Conservation (phyloP, 2,113 vertebrate genomes). For the Epinephelus cyanopodus region DNA sequence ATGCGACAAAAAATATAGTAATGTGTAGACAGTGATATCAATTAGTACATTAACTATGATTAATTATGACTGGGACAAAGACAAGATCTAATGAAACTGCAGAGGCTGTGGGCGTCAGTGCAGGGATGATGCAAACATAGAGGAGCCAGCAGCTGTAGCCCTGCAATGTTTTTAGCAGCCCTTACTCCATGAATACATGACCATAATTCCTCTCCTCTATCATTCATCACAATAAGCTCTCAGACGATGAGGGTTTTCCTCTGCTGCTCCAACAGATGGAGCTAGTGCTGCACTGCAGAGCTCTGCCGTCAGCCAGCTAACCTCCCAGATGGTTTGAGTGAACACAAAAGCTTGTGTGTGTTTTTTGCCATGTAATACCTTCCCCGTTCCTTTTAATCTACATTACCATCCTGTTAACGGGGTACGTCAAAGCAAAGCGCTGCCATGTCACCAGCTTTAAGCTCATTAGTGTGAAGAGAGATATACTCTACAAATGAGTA, state of each 20-base stretch:
- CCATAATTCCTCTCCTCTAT: neutral
- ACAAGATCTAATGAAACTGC: no score
- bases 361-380: conserved; percentile 42
- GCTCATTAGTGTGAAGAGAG: conserved; percentile 52
- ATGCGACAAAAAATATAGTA: neutral
- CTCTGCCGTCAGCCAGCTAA: conserved; percentile 18
- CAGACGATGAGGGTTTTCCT: neutral
- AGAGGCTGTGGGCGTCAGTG: neutral
- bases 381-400: conserved; percentile 57
- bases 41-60: neutral
- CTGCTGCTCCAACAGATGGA: conserved; percentile 72
- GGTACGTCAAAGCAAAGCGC: conserved; percentile 39
- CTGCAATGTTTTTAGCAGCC: conserved; percentile 4
- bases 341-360: conserved; percentile 39
- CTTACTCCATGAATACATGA: conserved; percentile 1
- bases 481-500: conserved; percentile 28
- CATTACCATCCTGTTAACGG: conserved; percentile 47
- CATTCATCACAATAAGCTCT: conserved; percentile 34
- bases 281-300: conserved; percentile 57
- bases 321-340: conserved; percentile 47
- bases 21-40: neutral
- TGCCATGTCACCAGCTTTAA: conserved; percentile 32
- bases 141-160: neutral
- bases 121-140: neutral
- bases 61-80: no score